Evolutionary conservation across 2,797 vertebrate species (phyloP), one percentile per base, ranked within the genome.

Genomic region (Argyrosomus regius): DNA sequence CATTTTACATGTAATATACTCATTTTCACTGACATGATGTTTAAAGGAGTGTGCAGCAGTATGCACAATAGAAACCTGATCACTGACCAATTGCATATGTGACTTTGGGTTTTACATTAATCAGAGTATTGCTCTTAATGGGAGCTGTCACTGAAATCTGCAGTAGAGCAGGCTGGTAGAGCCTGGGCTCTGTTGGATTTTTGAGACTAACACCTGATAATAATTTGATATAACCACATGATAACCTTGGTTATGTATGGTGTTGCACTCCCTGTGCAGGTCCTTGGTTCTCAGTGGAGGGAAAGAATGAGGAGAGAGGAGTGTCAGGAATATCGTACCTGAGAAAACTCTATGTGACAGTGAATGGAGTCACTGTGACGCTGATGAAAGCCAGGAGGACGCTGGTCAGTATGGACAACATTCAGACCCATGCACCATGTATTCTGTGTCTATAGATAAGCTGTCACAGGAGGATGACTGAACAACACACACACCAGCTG

Each of bases 281-380:
- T 22, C 93, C 94, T 1, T 95, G 94, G 95, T 97, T 96, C 81
- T 96, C 94, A 24, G 93, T 97, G 74, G 93, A 94, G 31, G 96
- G 74, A 0, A 96, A 96, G 85, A 96, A 95, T 22, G 94, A 96
- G 70, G 92, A 95, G 60, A 82, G 93, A 73, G 95, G 94, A 5
- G 17, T 82, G 28, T 3, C 89, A 39, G 95, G 94, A 0, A 41
- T 94, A 16, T 94, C 96, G 28, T 96, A 94, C 87, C 91, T 97
- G 56, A 93, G 78, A 60, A 95, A 95, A 63, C 88, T 97, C 61
- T 94, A 95, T 0, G 83, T 97, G 81, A 96, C 90, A 0, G 91
- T 97, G 28, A 35, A 91, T 0, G 86, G 90, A 26, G 75, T 94
- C 54, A 95, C 95, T 3, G 78, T 97, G 79, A 96, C 94, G 0